phyloP scores from a whole-genome alignment of 2,888 invertebrate species.

The Tachystola acroxantha region DNA sequence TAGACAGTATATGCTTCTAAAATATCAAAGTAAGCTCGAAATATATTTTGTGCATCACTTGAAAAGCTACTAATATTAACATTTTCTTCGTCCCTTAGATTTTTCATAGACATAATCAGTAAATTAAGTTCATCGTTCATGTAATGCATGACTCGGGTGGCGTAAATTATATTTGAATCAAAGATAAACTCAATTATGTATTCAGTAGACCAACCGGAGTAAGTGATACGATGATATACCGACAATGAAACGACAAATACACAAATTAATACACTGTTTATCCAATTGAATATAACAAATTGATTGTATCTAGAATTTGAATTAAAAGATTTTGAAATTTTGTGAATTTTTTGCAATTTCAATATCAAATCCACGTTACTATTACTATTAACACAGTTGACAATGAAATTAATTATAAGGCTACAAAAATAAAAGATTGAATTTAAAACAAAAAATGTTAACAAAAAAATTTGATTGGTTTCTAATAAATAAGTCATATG shows the following conservation, averaged over 20 bases:
- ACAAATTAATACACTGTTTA: not conserved
- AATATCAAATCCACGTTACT: not conserved
- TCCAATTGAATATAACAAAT: not conserved
- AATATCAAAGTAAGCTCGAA: too few relatives aligned
- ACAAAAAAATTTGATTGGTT: not conserved
- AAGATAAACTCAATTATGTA: not conserved
- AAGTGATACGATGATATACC: not conserved
- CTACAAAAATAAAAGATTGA: not conserved
- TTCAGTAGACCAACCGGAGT: not conserved
- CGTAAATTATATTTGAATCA: not conserved
- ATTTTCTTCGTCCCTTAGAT: too few relatives aligned
- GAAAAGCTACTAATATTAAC: too few relatives aligned
- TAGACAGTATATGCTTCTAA: too few relatives aligned
- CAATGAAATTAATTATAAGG: not conserved
- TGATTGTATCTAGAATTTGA: not conserved
- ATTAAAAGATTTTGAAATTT: not conserved
- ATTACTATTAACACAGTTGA: not conserved
- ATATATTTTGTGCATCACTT: too few relatives aligned
- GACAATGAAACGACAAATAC: not conserved
- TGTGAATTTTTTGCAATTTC: not conserved
- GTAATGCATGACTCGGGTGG: not conserved
- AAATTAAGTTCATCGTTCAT: not conserved
- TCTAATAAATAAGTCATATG: not conserved
- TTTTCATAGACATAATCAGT: not conserved
- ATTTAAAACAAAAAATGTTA: not conserved